Conservation (phyloP, 2,888 invertebrate species). For the Troglohyphantes excavatus region DNA sequence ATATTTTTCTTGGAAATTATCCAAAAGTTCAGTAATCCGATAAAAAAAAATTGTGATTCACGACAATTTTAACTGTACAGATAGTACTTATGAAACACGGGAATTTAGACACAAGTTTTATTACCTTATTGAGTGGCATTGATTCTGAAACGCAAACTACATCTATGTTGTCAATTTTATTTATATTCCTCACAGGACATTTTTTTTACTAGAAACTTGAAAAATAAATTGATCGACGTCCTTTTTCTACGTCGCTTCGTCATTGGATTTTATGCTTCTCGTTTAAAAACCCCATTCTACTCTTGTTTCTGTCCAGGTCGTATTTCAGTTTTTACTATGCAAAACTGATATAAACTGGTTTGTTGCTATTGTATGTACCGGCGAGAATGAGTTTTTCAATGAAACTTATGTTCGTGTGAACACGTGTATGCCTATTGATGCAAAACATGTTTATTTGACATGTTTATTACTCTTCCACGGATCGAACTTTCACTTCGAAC, state of each 20-base stretch:
- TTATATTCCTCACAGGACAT: background rate
- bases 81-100: too few relatives aligned
- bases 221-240: background rate
- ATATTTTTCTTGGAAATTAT: too few relatives aligned
- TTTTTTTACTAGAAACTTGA: background rate
- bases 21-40: background rate
- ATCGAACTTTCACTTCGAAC: background rate
- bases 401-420: background rate
- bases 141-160: background rate
- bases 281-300: background rate
- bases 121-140: background rate
- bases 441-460: background rate
- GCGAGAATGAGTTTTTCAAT: background rate
- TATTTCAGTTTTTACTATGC: background rate
- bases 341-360: background rate
- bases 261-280: background rate
- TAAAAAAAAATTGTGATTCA: background rate
- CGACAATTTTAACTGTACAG: background rate
- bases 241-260: background rate
- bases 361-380: background rate
- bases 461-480: background rate
- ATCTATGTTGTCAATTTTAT: background rate
- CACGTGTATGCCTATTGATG: background rate
- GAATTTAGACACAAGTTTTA: too few relatives aligned
- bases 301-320: background rate